Conservation (phyloP, 2,113 vertebrate species). For the Salvelinus namaycush region DNA sequence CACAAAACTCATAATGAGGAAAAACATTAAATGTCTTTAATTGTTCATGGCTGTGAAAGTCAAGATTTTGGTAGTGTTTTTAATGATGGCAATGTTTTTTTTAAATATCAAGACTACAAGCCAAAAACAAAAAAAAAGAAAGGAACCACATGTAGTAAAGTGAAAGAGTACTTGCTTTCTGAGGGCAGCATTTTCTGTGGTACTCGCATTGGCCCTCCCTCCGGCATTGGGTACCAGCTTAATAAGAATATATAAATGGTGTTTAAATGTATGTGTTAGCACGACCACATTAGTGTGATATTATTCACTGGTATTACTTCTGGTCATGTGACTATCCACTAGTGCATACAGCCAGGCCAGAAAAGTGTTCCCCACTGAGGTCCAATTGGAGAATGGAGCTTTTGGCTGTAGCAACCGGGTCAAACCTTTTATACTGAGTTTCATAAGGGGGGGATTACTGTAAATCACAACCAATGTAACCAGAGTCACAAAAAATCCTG, state of each 20-base stretch:
- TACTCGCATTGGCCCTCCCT: constrained; percentile 68
- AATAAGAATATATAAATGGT: constrained; percentile 68
- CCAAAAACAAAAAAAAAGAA: constrained; percentile 14
- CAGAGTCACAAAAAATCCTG: constrained; percentile 72
- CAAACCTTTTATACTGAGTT: constrained; percentile 46
- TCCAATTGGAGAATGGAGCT: constrained; percentile 34
- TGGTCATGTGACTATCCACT: constrained; percentile 19
- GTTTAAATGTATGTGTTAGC: constrained; percentile 53
- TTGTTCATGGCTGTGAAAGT: constrained; percentile 10
- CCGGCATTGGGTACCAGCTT: constrained; percentile 75
- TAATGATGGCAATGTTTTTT: not conserved
- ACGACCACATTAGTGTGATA: constrained; percentile 50
- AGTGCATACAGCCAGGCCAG: constrained; percentile 26
- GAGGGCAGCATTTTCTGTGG: constrained; percentile 77
- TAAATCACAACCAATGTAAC: constrained; percentile 66
- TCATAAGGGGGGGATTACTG: constrained; percentile 54
- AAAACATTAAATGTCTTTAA: not conserved
- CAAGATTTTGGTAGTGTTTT: not conserved
- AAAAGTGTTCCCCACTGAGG: constrained; percentile 30
- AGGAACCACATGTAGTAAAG: constrained; percentile 44
- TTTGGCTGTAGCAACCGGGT: constrained; percentile 33
- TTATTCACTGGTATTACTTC: constrained; percentile 34
- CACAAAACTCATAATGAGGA: constrained; percentile 14
- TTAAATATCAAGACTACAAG: constrained; percentile 15
- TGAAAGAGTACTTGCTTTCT: constrained; percentile 72